Evolutionary conservation across 2,888 invertebrate species (phyloP), one percentile per base, ranked within the genome.

Genomic region (Drosophila buzzatii): DNA sequence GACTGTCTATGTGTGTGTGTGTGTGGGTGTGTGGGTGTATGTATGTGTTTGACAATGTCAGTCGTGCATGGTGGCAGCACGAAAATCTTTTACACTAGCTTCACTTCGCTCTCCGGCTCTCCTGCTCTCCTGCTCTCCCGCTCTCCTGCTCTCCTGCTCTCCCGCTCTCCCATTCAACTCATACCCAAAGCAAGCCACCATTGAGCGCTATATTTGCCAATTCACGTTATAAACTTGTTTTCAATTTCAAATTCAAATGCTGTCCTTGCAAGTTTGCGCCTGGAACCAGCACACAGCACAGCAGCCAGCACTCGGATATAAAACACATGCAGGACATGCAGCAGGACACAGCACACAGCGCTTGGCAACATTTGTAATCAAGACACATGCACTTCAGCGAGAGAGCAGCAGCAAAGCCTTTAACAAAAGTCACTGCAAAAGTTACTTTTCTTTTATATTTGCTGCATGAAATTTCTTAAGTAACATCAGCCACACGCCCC

Each of bases 161-260:
- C 14, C 5, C 1, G 23, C 27, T 27, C 27, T 27, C 27, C 6
- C 6, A 27, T 27, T 27, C 27, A 5, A 1, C 27, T 1, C 27
- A 27, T 27, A 27, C 14, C 14, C 33, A 18, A 2, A 4, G 7
- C 52, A n/a, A 1, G 1, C 27, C 20, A 14, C 14, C 71, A 45
- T 27, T 47, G 65, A 49, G 65, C 69, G 67, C 68, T 75, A 70
- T 84, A 86, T 83, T 84, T 83, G 82, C 82, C 85, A 75, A 84
- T 84, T 81, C 87, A 80, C 71, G 85, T 82, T 86, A 74, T 87
- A 87, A 84, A 84, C 87, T 87, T 84, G 83, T 87, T 84, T 84
- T 84, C 83, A 84, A 84, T 84, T 84, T 81, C 81, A 81, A 87
- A 83, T 86, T 81, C 82, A 83, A 83, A 86, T 83, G 81, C 81